Evolutionary conservation across 2,888 invertebrate genomes (phyloP), one percentile per base, ranked within the genome.

Genomic region (Eucriotettix oculatus): DNA sequence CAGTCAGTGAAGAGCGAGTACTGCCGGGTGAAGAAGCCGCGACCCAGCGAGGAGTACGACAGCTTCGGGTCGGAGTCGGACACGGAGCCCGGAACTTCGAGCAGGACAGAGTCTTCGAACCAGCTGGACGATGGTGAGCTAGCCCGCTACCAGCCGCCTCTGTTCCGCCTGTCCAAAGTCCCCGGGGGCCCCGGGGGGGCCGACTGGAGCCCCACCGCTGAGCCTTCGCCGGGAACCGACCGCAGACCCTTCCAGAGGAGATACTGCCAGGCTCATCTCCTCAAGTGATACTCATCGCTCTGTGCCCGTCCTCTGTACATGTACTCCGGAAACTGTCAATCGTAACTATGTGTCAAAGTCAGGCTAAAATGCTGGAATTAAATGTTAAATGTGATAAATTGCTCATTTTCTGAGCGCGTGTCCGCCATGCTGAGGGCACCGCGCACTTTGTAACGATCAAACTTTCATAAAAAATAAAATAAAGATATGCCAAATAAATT

Each of bases 51-150:
- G 7, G 65, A 65, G 42, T 62, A 65, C 54, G 66, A 66, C 58
- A 65, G 66, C 55, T 64, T 63, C 44, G 64, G 62, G 10, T 66
- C 66, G 12, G 66, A 66, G 55, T 66, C 66, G 14, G 66, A 65
- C 43, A 66, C 66, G 43, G 66, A 66, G 42, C 65, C 65, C 40
- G 66, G 66, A 10, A 66, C 66, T 10, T 65, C 64, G 17, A 65
- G 65, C 54, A 64, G 66, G 16, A 66, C 66, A 16, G 66, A 66
- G 62, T 66, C 66, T 16, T 66, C 66, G n/a, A 65, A 65, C 52
- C 66, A 66, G 44, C 55, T 66, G 17, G 66, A 66, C 55, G 65
- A 29, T 7, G 60, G 60, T 11, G 61, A 61, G 40, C 3, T 61
- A 52, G 54, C 52, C 53, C 54, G 61, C 41, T 54, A 56, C 17